Evolutionary conservation across 2,113 vertebrate species (phyloP).

Genomic region (Phylloscopus trochilus): DNA sequence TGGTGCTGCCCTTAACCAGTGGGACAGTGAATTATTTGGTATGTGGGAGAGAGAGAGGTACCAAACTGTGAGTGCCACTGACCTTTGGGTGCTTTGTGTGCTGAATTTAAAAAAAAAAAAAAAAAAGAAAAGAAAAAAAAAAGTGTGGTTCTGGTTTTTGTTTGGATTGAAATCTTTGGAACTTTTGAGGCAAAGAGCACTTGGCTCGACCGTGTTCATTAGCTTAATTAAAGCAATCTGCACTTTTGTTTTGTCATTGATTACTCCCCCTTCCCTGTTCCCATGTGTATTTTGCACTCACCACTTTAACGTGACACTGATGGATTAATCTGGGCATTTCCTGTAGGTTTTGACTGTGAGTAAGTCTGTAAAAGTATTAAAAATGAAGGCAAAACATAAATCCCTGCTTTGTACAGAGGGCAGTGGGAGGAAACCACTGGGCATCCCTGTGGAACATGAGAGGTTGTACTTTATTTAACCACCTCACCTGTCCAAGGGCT

Average conservation of each 20-base stretch:
- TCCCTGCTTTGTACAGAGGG: background rate
- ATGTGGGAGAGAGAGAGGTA: background rate
- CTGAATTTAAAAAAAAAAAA: background rate
- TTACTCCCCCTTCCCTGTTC: background rate
- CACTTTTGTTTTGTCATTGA: conserved; percentile 22
- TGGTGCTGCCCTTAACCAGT: background rate
- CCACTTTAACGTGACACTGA: background rate
- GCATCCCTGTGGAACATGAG: fast-evolving
- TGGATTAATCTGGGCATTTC: background rate
- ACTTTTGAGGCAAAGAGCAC: background rate
- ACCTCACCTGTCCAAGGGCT: background rate
- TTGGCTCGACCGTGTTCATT: background rate
- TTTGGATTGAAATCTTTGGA: background rate
- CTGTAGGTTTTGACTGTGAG: background rate
- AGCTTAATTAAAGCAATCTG: conserved; percentile 30
- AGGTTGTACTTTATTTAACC: background rate
- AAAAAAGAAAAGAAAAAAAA: background rate
- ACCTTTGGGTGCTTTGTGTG: background rate
- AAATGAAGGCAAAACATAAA: background rate
- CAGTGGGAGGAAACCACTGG: background rate
- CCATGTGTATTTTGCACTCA: background rate
- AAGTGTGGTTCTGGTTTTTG: background rate
- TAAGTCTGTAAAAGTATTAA: background rate
- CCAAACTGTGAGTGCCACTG: background rate
- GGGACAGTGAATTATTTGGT: background rate